Evolutionary conservation across 2,888 invertebrate species (phyloP).

Genomic region (Pollenia angustigena): DNA sequence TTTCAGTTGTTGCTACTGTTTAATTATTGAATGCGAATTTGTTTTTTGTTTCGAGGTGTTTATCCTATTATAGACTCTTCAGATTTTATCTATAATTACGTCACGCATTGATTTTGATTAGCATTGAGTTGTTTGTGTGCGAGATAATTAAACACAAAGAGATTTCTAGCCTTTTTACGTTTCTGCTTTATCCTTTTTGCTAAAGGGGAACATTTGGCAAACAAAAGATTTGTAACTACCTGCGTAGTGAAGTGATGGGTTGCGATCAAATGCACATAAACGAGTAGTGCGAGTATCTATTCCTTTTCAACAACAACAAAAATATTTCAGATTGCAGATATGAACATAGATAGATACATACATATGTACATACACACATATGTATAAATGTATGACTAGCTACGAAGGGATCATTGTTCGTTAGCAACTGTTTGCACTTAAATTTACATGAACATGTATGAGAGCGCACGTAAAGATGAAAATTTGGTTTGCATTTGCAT

Average conservation of each 20-base stretch:
- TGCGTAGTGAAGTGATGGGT: conserved; percentile 29
- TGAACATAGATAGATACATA: not conserved
- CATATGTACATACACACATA: not conserved
- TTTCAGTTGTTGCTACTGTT: conserved; percentile 44
- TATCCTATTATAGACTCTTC: conserved; percentile 80
- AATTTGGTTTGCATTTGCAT: conserved; percentile 54
- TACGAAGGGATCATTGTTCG: conserved; percentile 41
- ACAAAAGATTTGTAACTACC: conserved; percentile 47
- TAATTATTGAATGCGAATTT: conserved; percentile 59
- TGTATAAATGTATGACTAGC: not conserved
- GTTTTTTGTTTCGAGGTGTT: conserved; percentile 78
- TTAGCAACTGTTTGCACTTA: conserved; percentile 57
- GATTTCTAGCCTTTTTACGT: conserved; percentile 39
- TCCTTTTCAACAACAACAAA: conserved; percentile 25
- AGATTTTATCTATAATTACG: conserved; percentile 75
- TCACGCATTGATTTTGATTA: conserved; percentile 73
- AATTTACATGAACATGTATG: conserved; percentile 38
- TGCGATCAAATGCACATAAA: conserved; percentile 4
- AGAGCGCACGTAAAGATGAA: conserved; percentile 7
- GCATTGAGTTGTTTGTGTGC: conserved; percentile 69
- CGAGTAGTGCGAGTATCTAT: conserved; percentile 6
- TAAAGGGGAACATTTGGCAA: conserved; percentile 48
- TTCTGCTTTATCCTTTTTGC: conserved; percentile 5
- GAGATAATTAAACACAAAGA: conserved; percentile 61
- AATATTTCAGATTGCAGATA: conserved; percentile 34